Conservation (phyloP, 2,797 vertebrate genomes). For the Pelobates cultripes region DNA sequence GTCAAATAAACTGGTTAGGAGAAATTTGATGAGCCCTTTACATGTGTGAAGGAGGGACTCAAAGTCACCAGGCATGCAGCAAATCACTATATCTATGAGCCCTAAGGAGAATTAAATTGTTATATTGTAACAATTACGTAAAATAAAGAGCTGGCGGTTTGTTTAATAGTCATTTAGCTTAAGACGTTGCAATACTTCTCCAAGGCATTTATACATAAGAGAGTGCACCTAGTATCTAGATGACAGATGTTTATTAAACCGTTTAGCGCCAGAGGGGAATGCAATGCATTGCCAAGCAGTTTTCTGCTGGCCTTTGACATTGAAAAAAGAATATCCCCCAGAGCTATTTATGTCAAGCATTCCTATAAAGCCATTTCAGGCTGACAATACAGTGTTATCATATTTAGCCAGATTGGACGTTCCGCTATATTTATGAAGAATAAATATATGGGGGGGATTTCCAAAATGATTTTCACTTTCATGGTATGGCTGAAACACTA, state of each 20-base stretch:
- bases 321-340: conserved; percentile 32
- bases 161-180: conserved; percentile 24
- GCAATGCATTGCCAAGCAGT: conserved; percentile 50
- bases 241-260: conserved; percentile 52
- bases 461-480: neutral
- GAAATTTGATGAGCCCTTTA: conserved; percentile 43
- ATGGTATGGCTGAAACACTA: neutral
- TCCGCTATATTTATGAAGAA: neutral
- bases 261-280: conserved; percentile 35
- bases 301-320: conserved; percentile 44
- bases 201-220: conserved; percentile 33
- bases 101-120: conserved; percentile 38
- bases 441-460: neutral
- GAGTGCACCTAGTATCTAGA: conserved; percentile 22
- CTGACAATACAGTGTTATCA: conserved; percentile 26
- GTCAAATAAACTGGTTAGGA: conserved; percentile 29
- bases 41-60: conserved; percentile 37
- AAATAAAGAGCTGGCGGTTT: conserved; percentile 14
- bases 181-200: conserved; percentile 20
- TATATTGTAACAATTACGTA: conserved; percentile 39
- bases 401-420: neutral
- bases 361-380: conserved; percentile 45
- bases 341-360: conserved; percentile 28
- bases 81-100: conserved; percentile 24
- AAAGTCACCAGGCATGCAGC: conserved; percentile 27